A percentile compares a stretch with the other conserved stretches of the same genome.
Evolutionary conservation across 2,113 vertebrate species (phyloP).

Genomic region (Bucco capensis): DNA sequence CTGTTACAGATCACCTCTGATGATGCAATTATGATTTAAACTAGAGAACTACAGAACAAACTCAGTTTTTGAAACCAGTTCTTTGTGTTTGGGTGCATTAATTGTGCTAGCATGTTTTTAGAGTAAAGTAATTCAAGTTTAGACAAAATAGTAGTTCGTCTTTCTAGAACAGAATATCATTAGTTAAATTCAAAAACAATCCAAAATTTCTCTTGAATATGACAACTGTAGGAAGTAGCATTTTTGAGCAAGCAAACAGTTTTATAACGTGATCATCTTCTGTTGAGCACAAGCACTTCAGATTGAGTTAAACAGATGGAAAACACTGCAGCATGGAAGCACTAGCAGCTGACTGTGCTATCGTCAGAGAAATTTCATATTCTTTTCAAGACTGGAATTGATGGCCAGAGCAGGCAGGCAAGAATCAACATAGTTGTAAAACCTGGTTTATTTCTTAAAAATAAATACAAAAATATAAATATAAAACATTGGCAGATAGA

Average conservation of each 20-base stretch:
- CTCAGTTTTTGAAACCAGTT: not conserved
- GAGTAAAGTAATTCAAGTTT: not conserved
- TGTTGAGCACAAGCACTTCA: not conserved
- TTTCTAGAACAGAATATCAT: not conserved
- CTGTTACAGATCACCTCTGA: not conserved
- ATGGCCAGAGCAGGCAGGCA: slow-evolving; percentile 7
- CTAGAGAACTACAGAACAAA: not conserved
- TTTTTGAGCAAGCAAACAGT: not conserved
- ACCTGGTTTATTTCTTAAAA: slow-evolving; percentile 93
- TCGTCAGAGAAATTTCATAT: not conserved
- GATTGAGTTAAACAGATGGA: not conserved
- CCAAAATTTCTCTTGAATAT: not conserved
- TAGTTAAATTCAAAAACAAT: not conserved
- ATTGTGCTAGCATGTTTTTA: not conserved
- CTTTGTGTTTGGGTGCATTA: not conserved
- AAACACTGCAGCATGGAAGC: not conserved
- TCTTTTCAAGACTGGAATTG: not conserved
- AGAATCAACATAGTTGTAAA: slow-evolving; percentile 77
- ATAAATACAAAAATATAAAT: slow-evolving; percentile 99
- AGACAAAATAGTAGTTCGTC: not conserved
- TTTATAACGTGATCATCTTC: not conserved
- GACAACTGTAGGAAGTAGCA: not conserved
- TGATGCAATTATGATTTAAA: not conserved
- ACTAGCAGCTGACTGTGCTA: not conserved
- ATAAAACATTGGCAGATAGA: slow-evolving; percentile 97